These are phyloP conservation scores for Heliconius ismenius DNA, from an alignment of 2,888 invertebrate genomes.

Conservation along the genomic window DNA sequence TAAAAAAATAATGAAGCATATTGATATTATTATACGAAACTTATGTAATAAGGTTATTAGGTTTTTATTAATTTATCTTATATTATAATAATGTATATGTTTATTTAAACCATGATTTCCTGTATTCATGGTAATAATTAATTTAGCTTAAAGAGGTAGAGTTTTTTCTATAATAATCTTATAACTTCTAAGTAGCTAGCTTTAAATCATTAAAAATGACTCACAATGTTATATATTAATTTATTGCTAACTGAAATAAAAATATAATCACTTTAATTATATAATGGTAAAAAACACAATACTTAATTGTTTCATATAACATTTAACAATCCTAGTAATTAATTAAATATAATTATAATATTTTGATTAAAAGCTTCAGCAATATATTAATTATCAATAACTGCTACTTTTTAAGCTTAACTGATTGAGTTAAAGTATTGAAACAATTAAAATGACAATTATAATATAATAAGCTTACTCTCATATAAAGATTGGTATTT, in stretches of 20 bases:
- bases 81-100: too few species aligned
- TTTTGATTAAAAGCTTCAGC: background rate
- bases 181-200: background rate
- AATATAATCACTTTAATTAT: background rate
- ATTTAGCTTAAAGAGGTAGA: background rate
- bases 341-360: background rate
- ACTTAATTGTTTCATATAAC: background rate
- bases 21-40: too few species aligned
- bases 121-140: too few species aligned
- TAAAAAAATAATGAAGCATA: too few species aligned
- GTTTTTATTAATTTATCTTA: too few species aligned
- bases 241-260: background rate
- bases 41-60: too few species aligned
- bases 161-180: background rate
- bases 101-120: too few species aligned
- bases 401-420: background rate
- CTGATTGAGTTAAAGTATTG: background rate
- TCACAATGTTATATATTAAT: too few species aligned
- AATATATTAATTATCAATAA: background rate
- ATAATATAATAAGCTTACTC: background rate
- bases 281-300: too few species aligned
- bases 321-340: background rate
- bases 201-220: background rate
- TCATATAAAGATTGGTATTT: constrained; percentile 29
- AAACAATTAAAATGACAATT: constrained; percentile 16